phyloP scores from a whole-genome alignment of 1,140 invertebrate genomes.

The Hyles vespertilio region DNA sequence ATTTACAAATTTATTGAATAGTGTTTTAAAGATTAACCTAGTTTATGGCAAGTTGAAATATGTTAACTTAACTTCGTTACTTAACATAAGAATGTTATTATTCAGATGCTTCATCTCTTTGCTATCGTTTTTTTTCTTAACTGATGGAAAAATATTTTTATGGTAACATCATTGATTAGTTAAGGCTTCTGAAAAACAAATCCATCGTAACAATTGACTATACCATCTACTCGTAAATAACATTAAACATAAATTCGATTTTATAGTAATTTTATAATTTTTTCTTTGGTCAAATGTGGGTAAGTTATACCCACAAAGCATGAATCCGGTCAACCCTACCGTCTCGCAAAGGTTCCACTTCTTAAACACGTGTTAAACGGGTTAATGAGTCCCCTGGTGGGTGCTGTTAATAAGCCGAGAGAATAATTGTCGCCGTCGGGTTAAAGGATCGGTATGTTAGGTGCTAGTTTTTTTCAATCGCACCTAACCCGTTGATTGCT shows the following conservation, averaged over 20 bases:
- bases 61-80: too few relatives aligned
- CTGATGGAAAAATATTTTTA: too few relatives aligned
- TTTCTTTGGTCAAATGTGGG: neutral
- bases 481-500: neutral
- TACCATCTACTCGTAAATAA: too few relatives aligned
- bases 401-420: constrained; percentile 44
- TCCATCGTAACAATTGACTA: too few relatives aligned
- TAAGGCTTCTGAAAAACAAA: too few relatives aligned
- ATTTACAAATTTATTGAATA: too few relatives aligned
- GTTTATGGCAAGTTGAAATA: too few relatives aligned
- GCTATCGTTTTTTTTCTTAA: too few relatives aligned
- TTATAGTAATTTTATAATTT: neutral
- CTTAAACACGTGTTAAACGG: constrained; percentile 49
- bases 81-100: too few relatives aligned
- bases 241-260: neutral
- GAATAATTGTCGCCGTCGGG: constrained; percentile 36
- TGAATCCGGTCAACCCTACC: neutral
- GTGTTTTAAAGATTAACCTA: too few relatives aligned
- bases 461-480: constrained; percentile 4
- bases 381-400: constrained; percentile 44
- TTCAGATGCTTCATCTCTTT: too few relatives aligned
- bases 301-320: neutral
- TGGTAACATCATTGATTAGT: too few relatives aligned
- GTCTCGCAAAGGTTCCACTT: constrained; percentile 16
- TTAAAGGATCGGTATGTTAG: neutral